Percentiles rank a stretch among this genome's conserved stretches.
Evolutionary conservation across 2,888 invertebrate genomes (phyloP).

Genomic region (Drosophila bunnanda): DNA sequence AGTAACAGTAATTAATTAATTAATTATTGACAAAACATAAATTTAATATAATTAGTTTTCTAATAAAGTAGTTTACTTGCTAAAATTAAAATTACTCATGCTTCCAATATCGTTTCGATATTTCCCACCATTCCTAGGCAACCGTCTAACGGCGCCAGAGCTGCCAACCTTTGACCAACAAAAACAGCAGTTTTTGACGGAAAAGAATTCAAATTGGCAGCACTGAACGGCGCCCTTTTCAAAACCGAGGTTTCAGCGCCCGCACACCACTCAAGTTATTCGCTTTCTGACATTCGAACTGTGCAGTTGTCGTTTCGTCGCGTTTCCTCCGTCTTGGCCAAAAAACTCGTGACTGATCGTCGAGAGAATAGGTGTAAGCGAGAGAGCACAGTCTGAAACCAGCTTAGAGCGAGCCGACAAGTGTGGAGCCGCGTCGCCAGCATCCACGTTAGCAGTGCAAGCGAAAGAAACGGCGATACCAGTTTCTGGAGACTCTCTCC

Average conservation of each 20-base stretch:
- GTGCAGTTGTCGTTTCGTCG: constrained; percentile 58
- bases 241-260: constrained; percentile 58
- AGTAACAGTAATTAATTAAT: too few species aligned
- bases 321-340: constrained; percentile 23
- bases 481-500: constrained; percentile 54
- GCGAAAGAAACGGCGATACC: constrained; percentile 73
- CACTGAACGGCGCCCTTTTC: constrained; percentile 28
- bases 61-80: too few species aligned
- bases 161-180: too few species aligned
- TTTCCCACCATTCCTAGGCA: neutral
- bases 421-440: constrained; percentile 69
- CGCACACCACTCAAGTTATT: constrained; percentile 53
- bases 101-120: neutral
- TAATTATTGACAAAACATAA: too few species aligned
- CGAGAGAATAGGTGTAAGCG: constrained; percentile 24
- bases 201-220: too few species aligned
- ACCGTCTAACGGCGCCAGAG: too few species aligned
- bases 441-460: constrained; percentile 71
- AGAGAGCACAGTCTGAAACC: constrained; percentile 59
- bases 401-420: constrained; percentile 73
- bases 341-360: constrained; percentile 34
- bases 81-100: too few species aligned
- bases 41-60: too few species aligned
- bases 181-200: too few species aligned
- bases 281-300: constrained; percentile 55